Percentiles rank a stretch among this genome's conserved stretches.
These are phyloP conservation scores for Mycteria americana DNA, from an alignment of 2,797 vertebrate genomes.

Conservation along the genomic window DNA sequence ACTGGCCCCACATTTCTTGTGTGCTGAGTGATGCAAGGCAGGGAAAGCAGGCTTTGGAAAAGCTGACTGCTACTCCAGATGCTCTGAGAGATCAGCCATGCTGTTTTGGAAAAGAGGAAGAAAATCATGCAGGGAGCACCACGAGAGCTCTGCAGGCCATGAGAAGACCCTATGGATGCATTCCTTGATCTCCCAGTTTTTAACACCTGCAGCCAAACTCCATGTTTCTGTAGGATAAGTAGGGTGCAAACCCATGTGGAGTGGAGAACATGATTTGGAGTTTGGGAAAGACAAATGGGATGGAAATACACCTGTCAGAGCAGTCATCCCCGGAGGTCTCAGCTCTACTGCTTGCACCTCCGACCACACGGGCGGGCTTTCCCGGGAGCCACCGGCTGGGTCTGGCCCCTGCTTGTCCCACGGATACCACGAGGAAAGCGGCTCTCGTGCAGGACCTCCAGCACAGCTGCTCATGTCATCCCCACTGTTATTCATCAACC, in stretches of 20 bases:
- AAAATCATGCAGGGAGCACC: neutral
- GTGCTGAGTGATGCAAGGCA: neutral
- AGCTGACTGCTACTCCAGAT: conserved; percentile 26
- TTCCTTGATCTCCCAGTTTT: neutral
- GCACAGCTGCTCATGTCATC: neutral
- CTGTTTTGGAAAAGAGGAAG: neutral
- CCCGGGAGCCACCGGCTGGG: neutral
- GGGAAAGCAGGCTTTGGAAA: conserved; percentile 13
- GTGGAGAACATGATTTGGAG: neutral
- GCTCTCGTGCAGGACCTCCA: neutral
- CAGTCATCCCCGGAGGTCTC: neutral
- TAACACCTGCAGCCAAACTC: neutral
- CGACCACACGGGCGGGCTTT: fast-evolving
- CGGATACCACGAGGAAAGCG: fast-evolving
- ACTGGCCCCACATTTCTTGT: neutral
- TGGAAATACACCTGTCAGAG: neutral
- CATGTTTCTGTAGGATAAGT: neutral
- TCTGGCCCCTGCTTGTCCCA: neutral
- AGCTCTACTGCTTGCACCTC: neutral
- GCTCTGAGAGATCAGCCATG: neutral
- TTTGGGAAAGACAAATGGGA: neutral
- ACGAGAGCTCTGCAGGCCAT: fast-evolving
- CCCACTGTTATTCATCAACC: neutral
- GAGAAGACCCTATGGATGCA: neutral
- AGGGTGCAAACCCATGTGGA: fast-evolving